Base-by-base conservation (phyloP, 2,888 invertebrate species). In the Zele albiditarsus region DNA sequence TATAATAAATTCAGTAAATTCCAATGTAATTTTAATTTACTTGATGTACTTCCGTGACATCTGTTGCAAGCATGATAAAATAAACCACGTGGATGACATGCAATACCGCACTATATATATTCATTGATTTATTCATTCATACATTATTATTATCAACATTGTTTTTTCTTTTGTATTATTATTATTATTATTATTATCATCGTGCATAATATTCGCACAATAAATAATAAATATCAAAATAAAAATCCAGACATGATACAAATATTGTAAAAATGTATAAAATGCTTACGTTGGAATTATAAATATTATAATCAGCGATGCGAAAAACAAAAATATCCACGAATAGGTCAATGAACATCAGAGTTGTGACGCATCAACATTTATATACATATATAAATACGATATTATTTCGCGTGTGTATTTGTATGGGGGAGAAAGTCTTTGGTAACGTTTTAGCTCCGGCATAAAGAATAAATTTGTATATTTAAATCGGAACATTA, bases 311-410 rank as follows among this genome's bases (percentile, higher is more conserved):
- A 53, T 1, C n/a, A 20, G n/a, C n/a, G n/a, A 53, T 53, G 53
- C 6, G 20, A 53, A 53, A 53, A 53, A 53, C n/a, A 53, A 53
- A 53, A 53, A 53, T 53, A 53, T 53, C 20, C 53, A n/a, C 20
- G 8, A 10, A 53, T 53, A 53, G 53, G 53, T 53, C 53, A 53
- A 53, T 53, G 53, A 53, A 53, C 53, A 42, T 42, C 42, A 53
- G 53, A 20, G 23, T 23, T 38, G n/a, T 53, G 53, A 53, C 53
- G 20, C 53, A 20, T 20, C 53, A 53, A 53, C 53, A 53, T n/a
- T 53, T 46, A 16, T n/a, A n/a, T 46, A 46, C 16, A 14, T 16
- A 46, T 46, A 46, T 46, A 46, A 16, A 46, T 20, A 53, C 20
- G 20, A 27, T 62, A 62, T 28, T 63, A 38, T 63, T 20, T 28